phyloP scores from a whole-genome alignment of 2,888 invertebrate genomes.

The Aricia artaxerxes region DNA sequence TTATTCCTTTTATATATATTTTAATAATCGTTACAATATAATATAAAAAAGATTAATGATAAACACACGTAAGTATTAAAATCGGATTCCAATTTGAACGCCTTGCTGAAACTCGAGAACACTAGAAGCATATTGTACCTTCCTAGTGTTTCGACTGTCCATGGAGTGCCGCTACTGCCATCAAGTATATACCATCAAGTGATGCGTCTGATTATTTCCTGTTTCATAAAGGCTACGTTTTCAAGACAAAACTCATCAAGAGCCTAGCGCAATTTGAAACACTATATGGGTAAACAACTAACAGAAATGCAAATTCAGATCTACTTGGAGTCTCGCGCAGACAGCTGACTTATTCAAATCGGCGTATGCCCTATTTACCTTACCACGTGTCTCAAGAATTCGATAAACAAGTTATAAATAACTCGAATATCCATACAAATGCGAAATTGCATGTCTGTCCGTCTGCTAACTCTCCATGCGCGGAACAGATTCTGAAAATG shows the following conservation, averaged over 20 bases:
- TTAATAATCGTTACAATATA: not conserved
- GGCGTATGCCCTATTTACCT: not conserved
- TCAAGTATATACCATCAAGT: too few species aligned
- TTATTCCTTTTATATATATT: not conserved
- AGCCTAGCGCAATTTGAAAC: too few species aligned
- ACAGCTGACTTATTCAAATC: conserved; percentile 9
- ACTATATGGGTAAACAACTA: not conserved
- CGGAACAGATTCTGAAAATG: too few species aligned
- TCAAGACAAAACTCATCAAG: too few species aligned
- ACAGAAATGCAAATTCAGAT: not conserved
- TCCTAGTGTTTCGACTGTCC: too few species aligned
- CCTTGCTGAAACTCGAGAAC: too few species aligned
- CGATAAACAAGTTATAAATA: not conserved
- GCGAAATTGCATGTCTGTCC: not conserved
- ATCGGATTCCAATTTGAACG: too few species aligned
- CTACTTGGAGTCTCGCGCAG: not conserved
- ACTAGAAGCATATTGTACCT: too few species aligned
- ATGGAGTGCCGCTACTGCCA: too few species aligned
- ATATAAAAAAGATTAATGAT: not conserved
- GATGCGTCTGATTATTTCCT: too few species aligned
- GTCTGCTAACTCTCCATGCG: not conserved
- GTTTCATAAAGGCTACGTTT: not conserved
- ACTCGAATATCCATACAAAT: not conserved
- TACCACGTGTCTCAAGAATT: not conserved
- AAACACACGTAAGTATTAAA: not conserved